These are phyloP conservation scores for Aptenodytes forsteri DNA, from an alignment of 2,113 vertebrate species.

Conservation along the genomic window DNA sequence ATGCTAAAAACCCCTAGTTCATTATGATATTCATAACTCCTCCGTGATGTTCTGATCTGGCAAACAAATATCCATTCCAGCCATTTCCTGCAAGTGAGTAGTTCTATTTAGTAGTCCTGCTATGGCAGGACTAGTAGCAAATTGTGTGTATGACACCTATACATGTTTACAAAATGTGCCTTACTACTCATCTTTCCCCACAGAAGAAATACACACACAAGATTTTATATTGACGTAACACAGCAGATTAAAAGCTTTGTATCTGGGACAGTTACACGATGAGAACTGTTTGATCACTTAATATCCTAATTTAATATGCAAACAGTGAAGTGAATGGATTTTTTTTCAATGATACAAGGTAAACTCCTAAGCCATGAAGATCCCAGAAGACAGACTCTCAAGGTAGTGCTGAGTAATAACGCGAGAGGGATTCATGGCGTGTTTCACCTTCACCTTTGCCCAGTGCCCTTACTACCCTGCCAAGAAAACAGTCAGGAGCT, in stretches of 20 bases:
- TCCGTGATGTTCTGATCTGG: neutral
- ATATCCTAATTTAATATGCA: neutral
- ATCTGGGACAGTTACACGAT: neutral
- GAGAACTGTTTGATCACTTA: neutral
- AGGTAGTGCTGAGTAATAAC: neutral
- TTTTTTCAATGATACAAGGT: neutral
- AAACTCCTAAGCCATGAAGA: neutral
- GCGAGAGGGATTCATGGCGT: rapidly evolving
- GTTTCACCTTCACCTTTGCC: neutral
- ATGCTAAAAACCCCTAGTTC: neutral
- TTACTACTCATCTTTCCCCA: neutral
- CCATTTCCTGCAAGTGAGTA: neutral
- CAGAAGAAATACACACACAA: neutral
- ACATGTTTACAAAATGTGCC: neutral
- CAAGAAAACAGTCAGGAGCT: neutral
- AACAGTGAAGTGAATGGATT: neutral
- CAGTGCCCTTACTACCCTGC: neutral
- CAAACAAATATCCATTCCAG: neutral
- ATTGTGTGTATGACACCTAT: neutral
- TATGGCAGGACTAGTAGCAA: neutral
- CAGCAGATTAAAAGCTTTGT: neutral
- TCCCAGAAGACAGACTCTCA: neutral
- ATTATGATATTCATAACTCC: neutral
- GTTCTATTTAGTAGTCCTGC: neutral
- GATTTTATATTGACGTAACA: neutral